Base-by-base conservation (phyloP, 1,140 invertebrate species). In the Panulirus ornatus region DNA sequence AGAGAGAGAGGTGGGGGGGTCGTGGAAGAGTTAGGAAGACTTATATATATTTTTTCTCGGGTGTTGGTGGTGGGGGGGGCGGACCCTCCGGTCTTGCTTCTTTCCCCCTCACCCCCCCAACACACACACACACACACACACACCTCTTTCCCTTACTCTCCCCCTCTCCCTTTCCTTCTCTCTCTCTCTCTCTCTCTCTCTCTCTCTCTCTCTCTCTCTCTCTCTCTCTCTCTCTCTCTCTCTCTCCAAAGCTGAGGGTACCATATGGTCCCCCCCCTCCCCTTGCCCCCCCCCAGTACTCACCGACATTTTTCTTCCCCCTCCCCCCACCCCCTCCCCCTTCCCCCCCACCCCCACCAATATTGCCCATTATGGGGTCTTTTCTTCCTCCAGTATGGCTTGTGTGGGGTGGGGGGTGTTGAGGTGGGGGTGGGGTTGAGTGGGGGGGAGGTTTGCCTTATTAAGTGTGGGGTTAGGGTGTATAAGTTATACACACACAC, bases 161-260 rank as follows among this genome's bases (percentile, higher is more conserved):
- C 11, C 27, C 27, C 34, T 22, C 44, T 44, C 38, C n/a, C 38
- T 44, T 9, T 44, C 47, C n/a, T n/a, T 11, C 47, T 82, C 16
- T 3, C 47, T 36, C 54, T 63, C 79, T 78, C 75, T 78, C 75
- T 78, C 75, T 78, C 73, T 78, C 75, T 78, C 75, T 78, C 75
- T 78, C 75, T 78, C 75, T 78, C 75, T 78, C 75, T 78, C 76
- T 79, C 76, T 79, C 76, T 79, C 76, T 40, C 76, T 79, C 76
- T 47, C 76, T 44, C 70, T 73, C 70, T 73, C 70, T 73, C 70
- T 73, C 9, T 30, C 27, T 6, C 22, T 73, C 36, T n/a, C 66
- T 30, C 27, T 73, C 70, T 73, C 70, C 22, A 30, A 71, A 36
- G 19, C 70, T 38, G 42, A 38, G 36, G 11, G 11, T 58, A 30